Base-by-base conservation (phyloP, 1,140 invertebrate species). In the Eulimnadia texana region DNA sequence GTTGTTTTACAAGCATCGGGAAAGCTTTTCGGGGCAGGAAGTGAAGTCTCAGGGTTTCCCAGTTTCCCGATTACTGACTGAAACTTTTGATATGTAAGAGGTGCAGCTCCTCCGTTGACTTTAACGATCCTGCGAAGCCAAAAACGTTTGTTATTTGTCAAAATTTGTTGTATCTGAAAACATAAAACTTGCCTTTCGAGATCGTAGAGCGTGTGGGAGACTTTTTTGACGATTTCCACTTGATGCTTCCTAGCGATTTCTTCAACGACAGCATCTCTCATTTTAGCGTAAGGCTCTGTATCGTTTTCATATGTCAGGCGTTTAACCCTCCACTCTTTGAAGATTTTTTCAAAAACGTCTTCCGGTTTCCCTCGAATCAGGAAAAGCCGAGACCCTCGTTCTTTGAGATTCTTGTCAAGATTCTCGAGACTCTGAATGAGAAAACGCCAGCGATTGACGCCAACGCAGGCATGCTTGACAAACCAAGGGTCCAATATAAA, bases 121-220 rank as follows among this genome's bases (percentile, higher is more conserved):
- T 77, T 75, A 42, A 85, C 73, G 24, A 85, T 77, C 67, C 73
- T 77, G 64, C 24, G 70, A 51, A 59, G 2, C 2, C 3, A 20
- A 68, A 23, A 42, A 16, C 33, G 16, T n/a, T 29, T 33, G 20
- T 50, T 20, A 28, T 13, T 62, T 13, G 22, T 33, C 47, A 28
- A 47, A 61, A 9, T 33, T 62, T 60, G 19, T 28, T 29, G 56
- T 9, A 6, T 24, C 19, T 6, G 51, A 53, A 3, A 60, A 55
- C 6, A 23, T 1, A 24, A 13, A 53, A 72, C 71, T 71, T 70
- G 77, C 76, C 73, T 69, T 50, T 84, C 76, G 2, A 80, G 74
- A 70, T 85, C 79, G 68, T 82, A 86, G 3, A 88, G 76, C 2
- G 85, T 87, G 67, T 86, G 84, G 11, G 84, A 85, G 24, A 80